Conservation (phyloP, 2,888 invertebrate genomes). For the Cecidostiba fungosa region DNA sequence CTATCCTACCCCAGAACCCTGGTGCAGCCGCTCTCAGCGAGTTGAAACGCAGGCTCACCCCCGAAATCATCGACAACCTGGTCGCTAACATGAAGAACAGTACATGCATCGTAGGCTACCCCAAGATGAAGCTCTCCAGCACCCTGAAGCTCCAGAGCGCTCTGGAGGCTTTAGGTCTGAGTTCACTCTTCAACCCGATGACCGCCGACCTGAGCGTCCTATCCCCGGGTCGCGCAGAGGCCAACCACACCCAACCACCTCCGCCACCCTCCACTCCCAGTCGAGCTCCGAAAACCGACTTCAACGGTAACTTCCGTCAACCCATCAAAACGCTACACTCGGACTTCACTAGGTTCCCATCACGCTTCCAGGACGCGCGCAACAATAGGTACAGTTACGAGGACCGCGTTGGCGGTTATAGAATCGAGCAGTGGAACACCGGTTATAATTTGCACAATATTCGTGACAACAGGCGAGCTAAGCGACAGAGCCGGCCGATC, state of each 20-base stretch:
- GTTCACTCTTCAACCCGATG: conserved; percentile 84
- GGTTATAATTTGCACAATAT: conserved; percentile 70
- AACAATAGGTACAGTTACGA: conserved; percentile 71
- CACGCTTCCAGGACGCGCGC: conserved; percentile 6
- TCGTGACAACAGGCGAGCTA: conserved; percentile 45
- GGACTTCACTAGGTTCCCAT: neutral
- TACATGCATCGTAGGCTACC: conserved; percentile 84
- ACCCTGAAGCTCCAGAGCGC: conserved; percentile 82
- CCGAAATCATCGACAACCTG: conserved; percentile 81
- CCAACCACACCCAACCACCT: neutral
- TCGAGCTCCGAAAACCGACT: neutral
- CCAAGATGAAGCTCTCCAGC: conserved; percentile 87
- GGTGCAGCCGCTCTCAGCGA: conserved; percentile 80
- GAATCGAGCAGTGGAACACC: conserved; percentile 73
- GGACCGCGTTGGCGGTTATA: conserved; percentile 68
- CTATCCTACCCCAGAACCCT: conserved; percentile 83
- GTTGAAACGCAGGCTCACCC: conserved; percentile 81
- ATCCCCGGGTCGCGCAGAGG: conserved; percentile 71
- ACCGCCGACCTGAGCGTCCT: conserved; percentile 87
- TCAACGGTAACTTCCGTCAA: conserved; percentile 11
- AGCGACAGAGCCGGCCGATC: conserved; percentile 72
- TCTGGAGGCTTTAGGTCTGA: conserved; percentile 83
- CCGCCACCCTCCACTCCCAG: neutral
- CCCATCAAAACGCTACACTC: neutral
- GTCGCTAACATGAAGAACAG: conserved; percentile 80